Base-by-base conservation (phyloP, 2,888 invertebrate species). In the Coecobrya sp. region DNA sequence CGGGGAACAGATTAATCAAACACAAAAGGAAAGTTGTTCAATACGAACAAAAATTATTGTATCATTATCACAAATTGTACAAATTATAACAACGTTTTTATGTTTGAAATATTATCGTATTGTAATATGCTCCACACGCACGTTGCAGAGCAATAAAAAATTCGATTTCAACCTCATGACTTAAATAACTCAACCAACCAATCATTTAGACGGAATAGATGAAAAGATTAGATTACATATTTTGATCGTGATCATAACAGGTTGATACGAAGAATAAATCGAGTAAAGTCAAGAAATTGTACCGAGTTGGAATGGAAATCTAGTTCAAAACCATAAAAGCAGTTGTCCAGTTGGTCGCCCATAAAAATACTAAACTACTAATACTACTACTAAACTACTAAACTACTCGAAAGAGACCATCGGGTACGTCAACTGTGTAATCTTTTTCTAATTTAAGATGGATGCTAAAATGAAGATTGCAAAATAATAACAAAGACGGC, bases 21-120 rank as follows among this genome's bases (percentile, higher is more conserved):
- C 70, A 86, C n/a, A 52, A 62, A 76, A 87, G 76, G 87, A 87
- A 87, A 87, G 87, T 87, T 87, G 65, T n/a, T 70, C 70, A 36
- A 10, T 68, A 10, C 7, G 70, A 70, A 36, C 11, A 27, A 36
- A 70, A 70, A 70, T 70, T 19, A 36, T 70, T 70, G 19, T 70
- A 70, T 70, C 36, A 36, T 36, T 36, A 70, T 70, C 22, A 36
- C 36, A 25, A 36, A 70, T 36, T 36, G 36, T 36, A 36, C 36
- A 25, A 36, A 70, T 36, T 36, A 70, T 36, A 30, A n/a, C 36
- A 70, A 36, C 70, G n/a, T 70, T 30, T 70, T 65, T 19, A 4
- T 3, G 59, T 25, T 27, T 65, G 13, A 65, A 65, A 65, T 27
- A 22, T n/a, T n/a, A 42, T 5, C 27, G 65, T 3, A 0, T 65